Evolutionary conservation across 2,797 vertebrate genomes (phyloP).

Genomic region (Melanotaenia parkinsoni): DNA sequence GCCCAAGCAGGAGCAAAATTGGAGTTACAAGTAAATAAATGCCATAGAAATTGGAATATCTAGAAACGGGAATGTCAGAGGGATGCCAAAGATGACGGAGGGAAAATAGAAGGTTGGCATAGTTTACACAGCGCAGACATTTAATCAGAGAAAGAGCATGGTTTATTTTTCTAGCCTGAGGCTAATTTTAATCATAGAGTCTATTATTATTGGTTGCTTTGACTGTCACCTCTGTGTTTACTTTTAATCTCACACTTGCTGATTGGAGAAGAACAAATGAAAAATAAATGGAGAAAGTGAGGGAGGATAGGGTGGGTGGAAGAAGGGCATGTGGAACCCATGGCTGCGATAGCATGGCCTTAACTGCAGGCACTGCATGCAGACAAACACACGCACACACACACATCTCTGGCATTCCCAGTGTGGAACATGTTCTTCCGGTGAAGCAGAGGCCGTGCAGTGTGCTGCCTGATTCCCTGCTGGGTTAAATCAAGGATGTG

Average conservation of each 20-base stretch:
- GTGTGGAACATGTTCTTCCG: slow-evolving; percentile 48
- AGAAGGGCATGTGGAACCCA: slow-evolving; percentile 56
- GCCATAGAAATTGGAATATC: slow-evolving; percentile 11
- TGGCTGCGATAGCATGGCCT: slow-evolving; percentile 13
- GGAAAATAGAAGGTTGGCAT: slow-evolving; percentile 48
- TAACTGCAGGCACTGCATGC: slow-evolving; percentile 14
- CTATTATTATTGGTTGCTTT: slow-evolving; percentile 83
- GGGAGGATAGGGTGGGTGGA: slow-evolving; percentile 12
- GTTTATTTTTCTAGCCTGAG: slow-evolving; percentile 75
- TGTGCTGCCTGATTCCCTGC: slow-evolving; percentile 45
- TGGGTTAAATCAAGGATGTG: slow-evolving; percentile 62
- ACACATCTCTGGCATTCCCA: slow-evolving; percentile 29
- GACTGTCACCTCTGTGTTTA: slow-evolving; percentile 89
- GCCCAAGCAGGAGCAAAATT: not conserved
- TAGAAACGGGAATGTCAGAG: slow-evolving; percentile 9
- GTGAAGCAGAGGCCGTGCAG: slow-evolving; percentile 15
- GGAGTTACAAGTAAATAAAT: slow-evolving; percentile 21
- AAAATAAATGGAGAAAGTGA: slow-evolving; percentile 16
- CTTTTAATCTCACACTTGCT: slow-evolving; percentile 86
- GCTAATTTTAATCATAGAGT: slow-evolving; percentile 91
- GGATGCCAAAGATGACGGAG: slow-evolving; percentile 56
- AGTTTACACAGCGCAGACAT: slow-evolving; percentile 75
- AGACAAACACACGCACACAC: slow-evolving; percentile 16
- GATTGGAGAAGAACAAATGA: slow-evolving; percentile 85
- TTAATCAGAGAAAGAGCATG: slow-evolving; percentile 73